Conservation (phyloP, 1,140 invertebrate species). For the Sesamia nonagrioides region DNA sequence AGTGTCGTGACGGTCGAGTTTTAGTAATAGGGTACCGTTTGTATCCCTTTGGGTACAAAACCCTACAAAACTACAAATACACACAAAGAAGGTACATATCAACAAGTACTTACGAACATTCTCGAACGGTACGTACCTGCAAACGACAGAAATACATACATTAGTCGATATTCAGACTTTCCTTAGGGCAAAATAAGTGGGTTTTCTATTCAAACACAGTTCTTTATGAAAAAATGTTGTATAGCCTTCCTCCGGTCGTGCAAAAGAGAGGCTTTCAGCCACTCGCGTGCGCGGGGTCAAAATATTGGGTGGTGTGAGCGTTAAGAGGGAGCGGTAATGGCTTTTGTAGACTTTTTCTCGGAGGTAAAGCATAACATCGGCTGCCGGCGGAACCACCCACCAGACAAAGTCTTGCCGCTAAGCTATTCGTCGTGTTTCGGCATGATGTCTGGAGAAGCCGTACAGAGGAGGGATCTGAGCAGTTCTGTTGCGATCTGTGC, state of each 20-base stretch:
- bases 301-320: slow-evolving; percentile 51
- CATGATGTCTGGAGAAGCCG: no score
- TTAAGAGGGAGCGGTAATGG: slow-evolving; percentile 31
- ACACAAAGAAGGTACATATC: neutral
- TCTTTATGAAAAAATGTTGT: slow-evolving; percentile 73
- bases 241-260: slow-evolving; percentile 69
- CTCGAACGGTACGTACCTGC: slow-evolving; percentile 65
- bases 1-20: no score
- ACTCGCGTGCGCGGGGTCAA: slow-evolving; percentile 42
- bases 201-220: slow-evolving; percentile 59
- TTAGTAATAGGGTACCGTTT: no score
- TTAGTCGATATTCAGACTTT: slow-evolving; percentile 55
- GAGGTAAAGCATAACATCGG: no score
- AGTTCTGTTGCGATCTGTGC: no score
- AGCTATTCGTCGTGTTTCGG: no score
- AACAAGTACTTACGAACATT: slow-evolving; percentile 61
- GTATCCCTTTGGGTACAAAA: no score
- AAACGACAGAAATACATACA: slow-evolving; percentile 74
- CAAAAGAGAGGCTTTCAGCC: slow-evolving; percentile 69
- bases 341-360: neutral
- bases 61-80: neutral
- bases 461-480: no score
- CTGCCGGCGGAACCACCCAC: no score
- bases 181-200: slow-evolving; percentile 60
- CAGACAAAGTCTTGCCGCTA: no score